Evolutionary conservation across 1,140 invertebrate genomes (phyloP).

Genomic region (Lepidotrigona ventralis): DNA sequence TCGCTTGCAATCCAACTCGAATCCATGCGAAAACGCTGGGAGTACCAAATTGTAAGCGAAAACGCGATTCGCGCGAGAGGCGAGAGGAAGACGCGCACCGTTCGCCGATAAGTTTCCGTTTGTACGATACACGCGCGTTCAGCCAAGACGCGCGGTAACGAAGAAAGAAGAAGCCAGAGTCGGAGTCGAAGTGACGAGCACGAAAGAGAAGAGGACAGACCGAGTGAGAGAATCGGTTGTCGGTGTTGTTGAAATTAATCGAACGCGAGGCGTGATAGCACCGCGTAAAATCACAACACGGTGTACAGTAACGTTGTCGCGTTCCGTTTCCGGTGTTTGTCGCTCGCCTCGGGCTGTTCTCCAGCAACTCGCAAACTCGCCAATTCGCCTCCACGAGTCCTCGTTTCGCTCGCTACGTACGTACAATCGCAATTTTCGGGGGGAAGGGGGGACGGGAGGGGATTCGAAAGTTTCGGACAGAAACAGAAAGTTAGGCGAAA

Average conservation of each 20-base stretch:
- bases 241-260: conserved; percentile 65
- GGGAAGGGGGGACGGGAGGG: too few relatives aligned
- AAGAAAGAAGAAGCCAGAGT: neutral
- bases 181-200: neutral
- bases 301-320: conserved; percentile 73
- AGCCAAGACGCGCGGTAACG: neutral
- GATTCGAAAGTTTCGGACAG: too few relatives aligned
- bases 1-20: too few relatives aligned
- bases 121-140: too few relatives aligned
- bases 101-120: neutral
- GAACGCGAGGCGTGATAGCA: conserved; percentile 67
- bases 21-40: too few relatives aligned
- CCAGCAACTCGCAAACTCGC: neutral
- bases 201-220: conserved; percentile 1
- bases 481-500: too few relatives aligned
- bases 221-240: conserved; percentile 33
- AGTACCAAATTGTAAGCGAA: too few relatives aligned
- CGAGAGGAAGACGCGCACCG: too few relatives aligned
- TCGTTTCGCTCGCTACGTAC: neutral
- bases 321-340: conserved; percentile 75
- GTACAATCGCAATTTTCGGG: neutral
- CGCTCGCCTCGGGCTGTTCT: conserved; percentile 45
- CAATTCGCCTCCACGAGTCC: neutral
- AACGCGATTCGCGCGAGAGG: too few relatives aligned
- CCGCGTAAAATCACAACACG: conserved; percentile 70